These are phyloP conservation scores for Epirrhoe alternata DNA, from an alignment of 2,888 invertebrate species.

Conservation along the genomic window DNA sequence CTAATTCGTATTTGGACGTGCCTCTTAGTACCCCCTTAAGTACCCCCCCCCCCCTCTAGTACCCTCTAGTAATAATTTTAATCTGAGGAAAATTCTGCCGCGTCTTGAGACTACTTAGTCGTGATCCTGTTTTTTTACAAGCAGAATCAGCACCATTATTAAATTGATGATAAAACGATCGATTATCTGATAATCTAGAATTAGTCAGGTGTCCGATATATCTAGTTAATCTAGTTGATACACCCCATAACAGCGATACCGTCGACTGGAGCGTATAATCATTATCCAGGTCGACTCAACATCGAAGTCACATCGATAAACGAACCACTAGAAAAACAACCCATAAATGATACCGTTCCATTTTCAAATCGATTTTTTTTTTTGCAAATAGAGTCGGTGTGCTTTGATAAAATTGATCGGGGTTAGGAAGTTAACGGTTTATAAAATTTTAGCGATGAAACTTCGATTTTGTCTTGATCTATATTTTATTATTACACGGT, in stretches of 20 bases:
- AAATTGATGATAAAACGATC: not conserved
- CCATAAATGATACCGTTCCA: not conserved
- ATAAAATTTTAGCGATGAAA: not conserved
- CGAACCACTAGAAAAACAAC: not conserved
- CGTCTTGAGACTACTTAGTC: too few species aligned
- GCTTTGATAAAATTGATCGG: not conserved
- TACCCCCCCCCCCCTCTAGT: too few species aligned
- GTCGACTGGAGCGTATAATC: conserved; percentile 28
- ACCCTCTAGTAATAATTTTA: too few species aligned
- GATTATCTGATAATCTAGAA: conserved; percentile 33
- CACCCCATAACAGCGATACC: conserved; percentile 3
- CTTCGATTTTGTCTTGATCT: not conserved
- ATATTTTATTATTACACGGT: conserved; percentile 19
- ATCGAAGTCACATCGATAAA: not conserved
- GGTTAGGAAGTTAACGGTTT: not conserved
- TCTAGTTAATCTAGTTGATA: conserved; percentile 7
- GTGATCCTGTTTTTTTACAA: not conserved
- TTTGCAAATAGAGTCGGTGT: not conserved
- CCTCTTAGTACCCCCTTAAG: too few species aligned
- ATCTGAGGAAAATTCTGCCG: too few species aligned
- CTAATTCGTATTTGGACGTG: too few species aligned
- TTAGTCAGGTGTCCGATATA: conserved; percentile 21
- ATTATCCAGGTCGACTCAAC: not conserved
- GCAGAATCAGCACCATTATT: not conserved
- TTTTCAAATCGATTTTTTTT: not conserved